Conservation (phyloP, 2,888 invertebrate genomes). For the Agriopis leucophaearia region DNA sequence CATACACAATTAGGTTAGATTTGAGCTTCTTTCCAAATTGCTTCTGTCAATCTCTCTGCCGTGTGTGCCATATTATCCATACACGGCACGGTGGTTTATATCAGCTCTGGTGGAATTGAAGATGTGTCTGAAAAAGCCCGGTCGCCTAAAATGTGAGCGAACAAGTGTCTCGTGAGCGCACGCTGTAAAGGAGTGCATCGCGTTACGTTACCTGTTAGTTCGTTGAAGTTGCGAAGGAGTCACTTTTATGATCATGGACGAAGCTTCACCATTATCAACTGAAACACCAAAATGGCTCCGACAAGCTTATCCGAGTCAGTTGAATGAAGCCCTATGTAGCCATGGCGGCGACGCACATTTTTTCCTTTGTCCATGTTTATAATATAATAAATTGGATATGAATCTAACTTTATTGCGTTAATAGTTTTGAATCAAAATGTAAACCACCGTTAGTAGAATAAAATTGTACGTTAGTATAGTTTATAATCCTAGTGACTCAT, state of each 20-base stretch:
- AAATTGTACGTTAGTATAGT: neutral
- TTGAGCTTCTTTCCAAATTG: too few species aligned
- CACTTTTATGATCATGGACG: constrained; percentile 34
- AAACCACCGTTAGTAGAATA: constrained; percentile 18
- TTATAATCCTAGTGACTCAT: constrained; percentile 49
- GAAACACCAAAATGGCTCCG: neutral
- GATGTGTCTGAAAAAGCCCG: too few species aligned
- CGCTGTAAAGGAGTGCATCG: constrained; percentile 68
- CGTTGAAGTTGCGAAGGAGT: constrained; percentile 60
- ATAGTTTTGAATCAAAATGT: constrained; percentile 18
- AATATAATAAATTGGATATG: constrained; percentile 7
- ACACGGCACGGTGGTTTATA: too few species aligned
- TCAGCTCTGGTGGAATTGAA: too few species aligned
- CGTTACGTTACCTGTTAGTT: constrained; percentile 83
- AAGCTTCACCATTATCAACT: neutral
- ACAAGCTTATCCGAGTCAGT: neutral
- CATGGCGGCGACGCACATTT: too few species aligned
- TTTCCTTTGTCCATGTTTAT: constrained; percentile 3
- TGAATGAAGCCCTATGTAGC: too few species aligned
- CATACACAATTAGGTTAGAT: too few species aligned
- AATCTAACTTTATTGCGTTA: constrained; percentile 15
- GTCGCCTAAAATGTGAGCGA: neutral
- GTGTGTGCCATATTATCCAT: neutral
- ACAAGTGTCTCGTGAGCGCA: neutral
- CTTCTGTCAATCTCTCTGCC: neutral